Percentiles rank a stretch among this genome's conserved stretches.
phyloP scores from a whole-genome alignment of 2,797 vertebrate species.

The Chiroxiphia lanceolata region DNA sequence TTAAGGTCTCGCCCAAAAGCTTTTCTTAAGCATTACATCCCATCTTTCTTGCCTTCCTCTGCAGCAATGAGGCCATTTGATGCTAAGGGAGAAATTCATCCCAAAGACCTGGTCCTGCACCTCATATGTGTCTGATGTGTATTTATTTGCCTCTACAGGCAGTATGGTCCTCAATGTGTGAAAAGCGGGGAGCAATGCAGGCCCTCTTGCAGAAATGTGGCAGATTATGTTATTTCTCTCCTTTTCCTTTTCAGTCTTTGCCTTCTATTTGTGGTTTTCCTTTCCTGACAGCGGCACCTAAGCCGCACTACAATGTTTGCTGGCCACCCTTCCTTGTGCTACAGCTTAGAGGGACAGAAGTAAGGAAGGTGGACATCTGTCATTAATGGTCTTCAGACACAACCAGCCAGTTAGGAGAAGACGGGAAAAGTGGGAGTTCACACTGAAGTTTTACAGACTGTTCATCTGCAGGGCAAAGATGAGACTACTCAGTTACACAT shows the following conservation, averaged over 20 bases:
- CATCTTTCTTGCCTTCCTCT: neutral
- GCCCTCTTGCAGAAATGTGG: neutral
- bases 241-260: neutral
- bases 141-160: neutral
- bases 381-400: neutral
- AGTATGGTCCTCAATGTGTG: rapidly evolving
- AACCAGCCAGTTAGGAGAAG: neutral
- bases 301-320: neutral
- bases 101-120: neutral
- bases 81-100: neutral
- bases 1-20: neutral
- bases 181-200: neutral
- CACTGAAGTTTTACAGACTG: neutral
- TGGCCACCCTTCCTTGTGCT: neutral
- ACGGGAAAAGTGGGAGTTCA: neutral
- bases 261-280: neutral
- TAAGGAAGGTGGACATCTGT: neutral
- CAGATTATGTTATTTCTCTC: neutral
- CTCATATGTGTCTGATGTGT: neutral
- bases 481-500: neutral
- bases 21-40: neutral
- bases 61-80: neutral
- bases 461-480: neutral
- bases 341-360: neutral
- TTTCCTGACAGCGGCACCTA: neutral